Evolutionary conservation across 1,140 invertebrate genomes (phyloP), one percentile per base, ranked within the genome.

Genomic region (Leptonema lineaticorne): DNA sequence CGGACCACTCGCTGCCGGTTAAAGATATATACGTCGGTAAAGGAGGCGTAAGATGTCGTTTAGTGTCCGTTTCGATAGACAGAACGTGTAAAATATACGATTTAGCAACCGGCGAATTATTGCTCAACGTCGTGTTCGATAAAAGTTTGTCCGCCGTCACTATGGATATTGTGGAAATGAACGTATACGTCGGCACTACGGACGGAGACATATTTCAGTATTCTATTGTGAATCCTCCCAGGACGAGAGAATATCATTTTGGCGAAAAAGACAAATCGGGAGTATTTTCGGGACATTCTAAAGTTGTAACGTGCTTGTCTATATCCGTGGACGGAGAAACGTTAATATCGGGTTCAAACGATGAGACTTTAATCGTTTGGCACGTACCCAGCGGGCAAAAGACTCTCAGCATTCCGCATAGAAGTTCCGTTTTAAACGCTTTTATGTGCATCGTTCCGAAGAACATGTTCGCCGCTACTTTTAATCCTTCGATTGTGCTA

Each of bases 61-160:
- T 96, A 57, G 87, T 86, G 53, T 89, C 93, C 0, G 87, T 89
- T 4, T 95, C 94, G 0, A 75, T 87, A 50, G 94, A 97, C 77
- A 85, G 89, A 74, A 92, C 91, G 16, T 90, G 89, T 73, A 92
- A 91, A 79, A 85, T 96, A 3, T 95, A 93, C 78, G 88, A 92
- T 70, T 75, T 95, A 8, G 74, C 80, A 7, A 83, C 81, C 45
- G 92, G 92, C 29, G 78, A 80, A 30, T 76, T 91, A 66, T 75
- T 96, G 3, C 75, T 92, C 0, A 90, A 87, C 29, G 74, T 96
- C 16, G 82, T 93, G 0, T 94, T 92, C 79, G 86, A 90, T 71
- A 81, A 85, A 41, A 84, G 87, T 4, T 79, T 95, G 4, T 87
- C 86, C 20, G 82, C 89, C 0, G 84, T 95, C 18, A 78, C 84